A percentile compares a stretch with the other conserved stretches of the same genome.
Evolutionary conservation across 2,888 invertebrate genomes (phyloP).

Genomic region (Tinea pellionella): DNA sequence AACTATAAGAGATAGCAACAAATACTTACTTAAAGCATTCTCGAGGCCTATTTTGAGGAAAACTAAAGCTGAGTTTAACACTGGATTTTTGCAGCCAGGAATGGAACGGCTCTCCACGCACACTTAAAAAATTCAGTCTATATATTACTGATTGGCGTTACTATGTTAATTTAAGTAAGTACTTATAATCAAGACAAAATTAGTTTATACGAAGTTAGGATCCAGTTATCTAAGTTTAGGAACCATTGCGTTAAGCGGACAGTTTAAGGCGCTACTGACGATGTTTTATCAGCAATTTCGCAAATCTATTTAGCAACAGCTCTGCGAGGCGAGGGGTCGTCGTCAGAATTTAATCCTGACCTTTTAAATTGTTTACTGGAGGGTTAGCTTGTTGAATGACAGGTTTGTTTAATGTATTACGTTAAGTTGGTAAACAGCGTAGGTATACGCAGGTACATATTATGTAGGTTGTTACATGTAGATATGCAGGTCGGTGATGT

Average conservation of each 20-base stretch:
- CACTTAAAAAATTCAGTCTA: too few relatives aligned
- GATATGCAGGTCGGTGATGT: not conserved
- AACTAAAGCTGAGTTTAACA: too few relatives aligned
- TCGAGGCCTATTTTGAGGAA: too few relatives aligned
- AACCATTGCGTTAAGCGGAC: not conserved
- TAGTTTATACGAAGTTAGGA: not conserved
- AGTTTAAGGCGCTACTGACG: not conserved
- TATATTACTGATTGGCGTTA: not conserved
- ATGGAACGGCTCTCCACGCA: too few relatives aligned
- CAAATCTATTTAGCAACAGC: constrained; percentile 13
- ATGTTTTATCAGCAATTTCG: constrained; percentile 12
- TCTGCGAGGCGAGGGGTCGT: not conserved
- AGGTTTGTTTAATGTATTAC: constrained; percentile 5
- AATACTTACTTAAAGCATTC: too few relatives aligned
- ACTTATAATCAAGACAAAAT: not conserved
- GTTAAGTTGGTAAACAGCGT: not conserved
- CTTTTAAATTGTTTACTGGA: constrained; percentile 3
- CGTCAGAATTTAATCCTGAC: constrained; percentile 2
- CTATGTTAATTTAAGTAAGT: not conserved
- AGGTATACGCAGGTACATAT: too few relatives aligned
- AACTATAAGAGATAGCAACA: too few relatives aligned
- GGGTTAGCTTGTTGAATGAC: constrained; percentile 10
- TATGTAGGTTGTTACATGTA: too few relatives aligned
- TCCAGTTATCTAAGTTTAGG: not conserved
- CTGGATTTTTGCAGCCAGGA: too few relatives aligned